A percentile compares a stretch with the other conserved stretches of the same genome.
phyloP scores from a whole-genome alignment of 2,797 vertebrate genomes.

The Malurus leucopterus region DNA sequence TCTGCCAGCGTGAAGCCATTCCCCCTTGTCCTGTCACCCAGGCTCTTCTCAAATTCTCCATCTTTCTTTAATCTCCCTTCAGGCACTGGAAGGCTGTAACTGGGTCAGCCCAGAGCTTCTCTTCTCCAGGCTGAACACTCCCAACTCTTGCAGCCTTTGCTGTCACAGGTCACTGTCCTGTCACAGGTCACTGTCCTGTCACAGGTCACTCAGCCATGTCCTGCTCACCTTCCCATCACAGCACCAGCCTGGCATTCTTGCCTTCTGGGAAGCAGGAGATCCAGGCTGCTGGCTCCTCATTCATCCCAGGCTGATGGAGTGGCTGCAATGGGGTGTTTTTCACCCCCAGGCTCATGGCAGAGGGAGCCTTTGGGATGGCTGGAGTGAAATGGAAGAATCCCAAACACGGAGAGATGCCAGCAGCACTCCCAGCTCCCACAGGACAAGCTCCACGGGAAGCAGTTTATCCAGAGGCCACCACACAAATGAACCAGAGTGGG shows the following conservation, averaged over 20 bases:
- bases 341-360: neutral
- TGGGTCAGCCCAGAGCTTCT: neutral
- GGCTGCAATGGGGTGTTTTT: neutral
- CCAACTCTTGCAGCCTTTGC: neutral
- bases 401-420: neutral
- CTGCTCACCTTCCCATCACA: neutral
- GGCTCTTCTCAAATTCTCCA: neutral
- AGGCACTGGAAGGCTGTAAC: neutral
- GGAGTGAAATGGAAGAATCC: neutral
- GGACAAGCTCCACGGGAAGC: neutral
- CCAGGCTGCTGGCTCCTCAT: neutral
- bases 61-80: neutral
- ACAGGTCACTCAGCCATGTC: neutral
- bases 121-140: neutral
- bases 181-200: too few relatives aligned
- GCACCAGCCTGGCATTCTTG: neutral
- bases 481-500: fast-evolving
- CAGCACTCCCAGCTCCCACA: neutral
- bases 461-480: neutral
- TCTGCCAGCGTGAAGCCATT: neutral
- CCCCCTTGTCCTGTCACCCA: neutral
- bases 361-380: neutral
- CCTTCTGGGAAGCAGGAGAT: neutral
- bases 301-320: neutral
- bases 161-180: too few relatives aligned